Percentiles rank a stretch among this genome's conserved stretches.
phyloP scores from a whole-genome alignment of 2,888 invertebrate genomes.

The Hemithea aestivaria region DNA sequence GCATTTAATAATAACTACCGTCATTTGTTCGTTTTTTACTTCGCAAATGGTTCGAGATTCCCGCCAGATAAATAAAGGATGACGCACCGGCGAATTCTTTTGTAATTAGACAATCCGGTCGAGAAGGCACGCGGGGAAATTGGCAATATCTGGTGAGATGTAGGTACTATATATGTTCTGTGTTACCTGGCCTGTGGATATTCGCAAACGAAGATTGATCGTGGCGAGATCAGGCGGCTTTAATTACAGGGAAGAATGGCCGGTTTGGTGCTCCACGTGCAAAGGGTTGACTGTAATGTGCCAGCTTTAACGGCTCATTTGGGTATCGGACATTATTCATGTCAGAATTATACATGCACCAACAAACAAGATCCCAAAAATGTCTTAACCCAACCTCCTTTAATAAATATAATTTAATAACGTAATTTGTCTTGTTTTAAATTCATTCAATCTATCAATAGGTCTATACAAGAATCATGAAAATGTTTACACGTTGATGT shows the following conservation, averaged over 20 bases:
- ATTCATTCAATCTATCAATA: too few species aligned
- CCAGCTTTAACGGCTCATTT: conserved; percentile 15
- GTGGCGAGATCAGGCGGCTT: conserved; percentile 30
- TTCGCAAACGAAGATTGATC: conserved; percentile 40
- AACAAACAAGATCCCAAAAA: too few species aligned
- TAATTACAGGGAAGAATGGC: conserved; percentile 34
- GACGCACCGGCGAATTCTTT: conserved; percentile 46
- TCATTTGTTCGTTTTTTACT: conserved; percentile 28
- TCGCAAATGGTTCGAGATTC: conserved; percentile 35
- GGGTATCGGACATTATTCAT: conserved; percentile 3
- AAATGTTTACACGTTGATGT: too few species aligned
- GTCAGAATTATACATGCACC: too few species aligned
- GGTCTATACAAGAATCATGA: too few species aligned
- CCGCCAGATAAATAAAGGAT: conserved; percentile 41
- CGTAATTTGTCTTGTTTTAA: too few species aligned
- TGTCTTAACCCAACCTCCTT: too few species aligned
- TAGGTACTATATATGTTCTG: conserved; percentile 8
- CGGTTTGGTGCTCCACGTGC: conserved; percentile 7
- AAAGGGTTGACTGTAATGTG: conserved; percentile 15
- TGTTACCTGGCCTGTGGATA: conserved; percentile 12
- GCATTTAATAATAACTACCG: conserved; percentile 35
- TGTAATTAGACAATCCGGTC: conserved; percentile 43
- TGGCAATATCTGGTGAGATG: conserved; percentile 30
- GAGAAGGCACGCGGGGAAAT: conserved; percentile 34
- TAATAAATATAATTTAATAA: too few species aligned